A percentile compares a stretch with the other conserved stretches of the same genome.
phyloP scores from a whole-genome alignment of 2,113 vertebrate genomes.

The Dicaeum eximium region DNA sequence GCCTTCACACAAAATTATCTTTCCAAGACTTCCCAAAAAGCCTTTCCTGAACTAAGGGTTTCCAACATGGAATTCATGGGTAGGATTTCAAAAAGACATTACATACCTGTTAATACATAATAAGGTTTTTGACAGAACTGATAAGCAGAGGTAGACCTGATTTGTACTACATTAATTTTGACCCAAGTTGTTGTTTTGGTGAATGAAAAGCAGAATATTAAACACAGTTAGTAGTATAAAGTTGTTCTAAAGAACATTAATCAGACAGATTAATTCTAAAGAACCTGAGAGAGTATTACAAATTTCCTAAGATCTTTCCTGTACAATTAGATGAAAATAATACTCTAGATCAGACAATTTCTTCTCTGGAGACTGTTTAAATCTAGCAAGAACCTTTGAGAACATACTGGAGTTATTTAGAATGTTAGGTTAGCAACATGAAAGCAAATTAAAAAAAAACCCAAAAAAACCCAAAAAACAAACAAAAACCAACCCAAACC shows the following conservation, averaged over 20 bases:
- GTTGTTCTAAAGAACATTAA: neutral
- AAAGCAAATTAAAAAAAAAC: neutral
- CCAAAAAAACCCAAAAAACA: neutral
- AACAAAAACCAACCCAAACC: neutral
- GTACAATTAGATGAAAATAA: neutral
- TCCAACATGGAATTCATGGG: neutral
- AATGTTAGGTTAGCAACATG: neutral
- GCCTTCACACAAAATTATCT: neutral
- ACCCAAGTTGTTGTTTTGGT: neutral
- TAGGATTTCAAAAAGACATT: neutral
- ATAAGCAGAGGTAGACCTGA: neutral
- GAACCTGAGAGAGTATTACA: neutral
- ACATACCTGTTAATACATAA: neutral
- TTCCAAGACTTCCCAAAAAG: neutral
- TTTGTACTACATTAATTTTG: neutral
- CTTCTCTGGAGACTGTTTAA: neutral
- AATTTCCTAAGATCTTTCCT: neutral
- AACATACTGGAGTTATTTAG: neutral
- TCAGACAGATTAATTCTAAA: neutral
- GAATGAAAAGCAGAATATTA: neutral
- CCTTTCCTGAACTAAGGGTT: neutral
- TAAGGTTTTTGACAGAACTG: neutral
- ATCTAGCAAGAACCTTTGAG: neutral
- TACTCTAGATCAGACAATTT: neutral
- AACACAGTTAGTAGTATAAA: neutral